Base-by-base conservation (phyloP, 2,888 invertebrate genomes). In the Aspidapion aeneum region DNA sequence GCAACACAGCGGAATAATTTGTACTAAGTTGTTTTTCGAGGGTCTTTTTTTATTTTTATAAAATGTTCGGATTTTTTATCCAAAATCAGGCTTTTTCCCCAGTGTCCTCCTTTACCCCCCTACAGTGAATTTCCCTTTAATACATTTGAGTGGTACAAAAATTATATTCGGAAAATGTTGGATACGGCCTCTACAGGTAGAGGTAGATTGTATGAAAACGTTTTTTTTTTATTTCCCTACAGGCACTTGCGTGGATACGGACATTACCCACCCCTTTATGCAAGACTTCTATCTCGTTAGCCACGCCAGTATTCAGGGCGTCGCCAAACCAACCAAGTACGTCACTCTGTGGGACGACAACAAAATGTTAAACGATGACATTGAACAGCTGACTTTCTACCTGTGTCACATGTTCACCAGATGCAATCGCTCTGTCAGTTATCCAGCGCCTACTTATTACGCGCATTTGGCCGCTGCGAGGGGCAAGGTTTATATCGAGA, bases 391-490 rank as follows among this genome's bases (percentile, higher is more conserved):
- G 65, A 89, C 94, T 0, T 94, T 89, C 79, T 90, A 90, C 75
- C 80, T 96, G 57, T 95, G 95, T 74, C 93, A 95, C 76, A 80
- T 93, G 82, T 96, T 92, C 80, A 85, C 90, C 1, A 86, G 96
- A 2, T 95, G 95, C 75, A 90, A 88, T 68, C 83, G 94, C 72
- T 82, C 93, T 50, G 93, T 94, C 0, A 93, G 92, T 16, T 93
- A 93, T 80, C 93, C 93, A 2, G 90, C 93, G 1, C 93, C 94
- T 1, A 93, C 93, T 0, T 94, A 94, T 80, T 90, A 94, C 78
- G 93, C 93, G 16, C 93, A 94, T 80, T 85, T 93, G 58, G 93
- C 90, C n/a, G 93, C 93, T 12, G 87, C 88, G 59, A 83, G 94
- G 17, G 93, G 83, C 1, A 79, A 82, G 62, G 78, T 79, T 18